A percentile compares a stretch with the other conserved stretches of the same genome.
phyloP scores from a whole-genome alignment of 2,113 vertebrate genomes.

The Clarias macrocephalus region DNA sequence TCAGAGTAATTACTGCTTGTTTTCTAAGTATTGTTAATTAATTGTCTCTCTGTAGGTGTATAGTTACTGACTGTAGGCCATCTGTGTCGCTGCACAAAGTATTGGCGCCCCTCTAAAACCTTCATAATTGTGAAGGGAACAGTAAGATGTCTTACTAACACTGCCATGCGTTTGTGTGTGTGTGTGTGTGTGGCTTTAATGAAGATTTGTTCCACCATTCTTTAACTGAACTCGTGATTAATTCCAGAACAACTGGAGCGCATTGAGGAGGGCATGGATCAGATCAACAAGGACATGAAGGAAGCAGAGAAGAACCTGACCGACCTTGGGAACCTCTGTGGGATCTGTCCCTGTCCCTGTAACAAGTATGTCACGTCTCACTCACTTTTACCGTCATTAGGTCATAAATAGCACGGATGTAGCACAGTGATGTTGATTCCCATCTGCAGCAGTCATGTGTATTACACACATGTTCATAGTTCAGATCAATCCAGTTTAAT shows the following conservation, averaged over 20 bases:
- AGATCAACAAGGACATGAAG: conserved; percentile 99
- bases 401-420: conserved; percentile 18
- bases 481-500: no score
- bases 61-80: not conserved
- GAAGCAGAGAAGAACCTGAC: conserved; percentile 86
- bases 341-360: conserved; percentile 81
- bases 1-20: conserved; percentile 59
- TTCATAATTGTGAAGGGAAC: not conserved
- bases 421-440: not conserved
- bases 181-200: not conserved
- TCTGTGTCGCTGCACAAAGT: conserved; percentile 57
- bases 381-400: not conserved
- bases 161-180: not conserved
- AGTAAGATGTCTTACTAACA: not conserved
- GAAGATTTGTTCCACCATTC: not conserved
- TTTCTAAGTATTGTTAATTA: conserved; percentile 85
- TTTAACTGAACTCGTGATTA: not conserved
- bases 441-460: not conserved
- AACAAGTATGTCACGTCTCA: conserved; percentile 85
- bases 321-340: conserved; percentile 83
- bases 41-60: conserved; percentile 85
- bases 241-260: conserved; percentile 98
- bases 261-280: conserved; percentile 99
- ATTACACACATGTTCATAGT: not conserved
- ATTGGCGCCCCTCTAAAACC: not conserved